Percentiles rank a stretch among this genome's conserved stretches.
Conservation (phyloP, 2,888 invertebrate species). For the Cyclophora punctaria region DNA sequence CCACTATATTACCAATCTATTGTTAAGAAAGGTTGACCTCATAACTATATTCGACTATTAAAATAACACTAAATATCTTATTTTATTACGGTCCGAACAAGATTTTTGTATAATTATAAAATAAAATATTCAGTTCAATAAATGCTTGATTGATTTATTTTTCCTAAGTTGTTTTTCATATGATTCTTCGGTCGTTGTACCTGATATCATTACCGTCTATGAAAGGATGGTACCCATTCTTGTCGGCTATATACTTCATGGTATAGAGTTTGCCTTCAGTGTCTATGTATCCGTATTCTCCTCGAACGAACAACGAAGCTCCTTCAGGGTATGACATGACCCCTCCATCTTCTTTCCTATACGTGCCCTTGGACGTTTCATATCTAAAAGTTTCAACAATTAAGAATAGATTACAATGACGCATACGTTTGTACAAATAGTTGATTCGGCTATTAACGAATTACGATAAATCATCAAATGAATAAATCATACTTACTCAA, state of each 20-base stretch:
- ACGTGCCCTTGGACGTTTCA: slow-evolving; percentile 67
- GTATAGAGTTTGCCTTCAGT: slow-evolving; percentile 53
- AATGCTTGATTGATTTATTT: slow-evolving; percentile 8
- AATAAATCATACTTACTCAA: slow-evolving; percentile 50
- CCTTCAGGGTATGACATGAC: slow-evolving; percentile 28
- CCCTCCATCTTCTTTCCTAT: slow-evolving; percentile 67
- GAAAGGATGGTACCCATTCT: slow-evolving; percentile 67
- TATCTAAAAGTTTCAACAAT: slow-evolving; percentile 34
- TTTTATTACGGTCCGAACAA: too few relatives aligned
- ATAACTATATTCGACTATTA: too few relatives aligned
- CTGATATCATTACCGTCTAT: slow-evolving; percentile 36
- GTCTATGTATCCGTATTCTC: slow-evolving; percentile 72
- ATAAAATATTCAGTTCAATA: not conserved
- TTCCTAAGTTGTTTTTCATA: slow-evolving; percentile 24
- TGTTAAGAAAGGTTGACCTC: too few relatives aligned
- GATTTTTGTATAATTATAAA: too few relatives aligned
- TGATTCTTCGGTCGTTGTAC: slow-evolving; percentile 58
- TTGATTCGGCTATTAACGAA: too few relatives aligned
- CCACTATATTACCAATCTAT: too few relatives aligned
- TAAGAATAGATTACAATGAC: not conserved
- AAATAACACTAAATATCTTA: too few relatives aligned
- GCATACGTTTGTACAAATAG: too few relatives aligned
- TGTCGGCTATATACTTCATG: slow-evolving; percentile 75
- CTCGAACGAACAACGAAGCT: slow-evolving; percentile 41
- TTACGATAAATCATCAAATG: too few relatives aligned